Conservation (phyloP, 2,113 vertebrate species). For the Rhinichthys klamathensis region DNA sequence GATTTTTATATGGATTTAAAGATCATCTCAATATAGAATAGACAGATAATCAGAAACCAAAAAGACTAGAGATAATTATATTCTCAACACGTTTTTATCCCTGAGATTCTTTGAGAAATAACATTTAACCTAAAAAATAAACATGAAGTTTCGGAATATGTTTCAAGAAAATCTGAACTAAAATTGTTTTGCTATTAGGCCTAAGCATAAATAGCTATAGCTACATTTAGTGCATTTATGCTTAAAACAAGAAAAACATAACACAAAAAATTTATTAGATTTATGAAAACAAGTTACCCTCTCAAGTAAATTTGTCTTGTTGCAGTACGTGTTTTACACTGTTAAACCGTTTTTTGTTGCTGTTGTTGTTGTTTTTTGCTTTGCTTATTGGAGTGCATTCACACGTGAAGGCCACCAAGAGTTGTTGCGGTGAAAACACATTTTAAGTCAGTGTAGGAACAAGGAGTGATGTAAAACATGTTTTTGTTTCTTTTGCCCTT, state of each 20-base stretch:
- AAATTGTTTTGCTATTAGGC: neutral
- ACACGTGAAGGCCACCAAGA: neutral
- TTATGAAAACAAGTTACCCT: neutral
- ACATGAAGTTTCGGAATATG: neutral
- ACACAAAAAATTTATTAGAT: neutral
- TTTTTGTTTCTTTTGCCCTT: constrained; percentile 3
- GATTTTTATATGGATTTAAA: neutral
- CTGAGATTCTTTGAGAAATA: neutral
- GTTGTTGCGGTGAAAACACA: neutral
- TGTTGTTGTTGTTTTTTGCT: neutral
- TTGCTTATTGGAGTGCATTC: neutral
- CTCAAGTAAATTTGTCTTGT: neutral
- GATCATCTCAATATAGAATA: neutral
- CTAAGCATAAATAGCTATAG: neutral
- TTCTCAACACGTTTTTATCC: neutral
- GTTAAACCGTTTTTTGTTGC: neutral
- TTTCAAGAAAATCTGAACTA: neutral
- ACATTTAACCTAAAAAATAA: neutral
- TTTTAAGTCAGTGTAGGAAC: neutral
- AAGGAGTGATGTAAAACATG: neutral
- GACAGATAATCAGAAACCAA: neutral
- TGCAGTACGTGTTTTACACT: neutral
- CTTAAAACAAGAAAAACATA: neutral
- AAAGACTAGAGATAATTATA: neutral
- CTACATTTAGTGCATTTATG: neutral